Evolutionary conservation across 1,140 invertebrate species (phyloP).

Genomic region (Magallana angulata): DNA sequence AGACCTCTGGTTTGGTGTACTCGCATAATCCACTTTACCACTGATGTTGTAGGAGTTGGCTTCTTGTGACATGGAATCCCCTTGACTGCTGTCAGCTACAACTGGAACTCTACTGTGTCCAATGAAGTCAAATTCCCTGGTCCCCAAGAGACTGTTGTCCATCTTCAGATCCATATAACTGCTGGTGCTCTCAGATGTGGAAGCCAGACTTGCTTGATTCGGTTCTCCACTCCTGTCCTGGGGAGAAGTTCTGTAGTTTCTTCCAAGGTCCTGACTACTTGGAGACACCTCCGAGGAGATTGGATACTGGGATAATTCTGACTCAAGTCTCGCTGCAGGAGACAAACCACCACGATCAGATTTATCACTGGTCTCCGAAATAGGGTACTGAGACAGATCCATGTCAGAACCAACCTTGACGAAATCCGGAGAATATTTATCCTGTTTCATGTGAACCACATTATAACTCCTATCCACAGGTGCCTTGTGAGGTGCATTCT

Average conservation of each 20-base stretch:
- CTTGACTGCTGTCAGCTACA: background rate
- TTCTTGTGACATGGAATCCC: background rate
- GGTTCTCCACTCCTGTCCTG: constrained; percentile 42
- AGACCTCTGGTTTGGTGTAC: constrained; percentile 48
- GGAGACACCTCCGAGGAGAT: constrained; percentile 40
- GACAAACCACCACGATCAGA: background rate
- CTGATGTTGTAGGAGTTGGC: constrained; percentile 16
- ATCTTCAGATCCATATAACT: constrained; percentile 54
- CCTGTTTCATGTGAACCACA: constrained; percentile 48
- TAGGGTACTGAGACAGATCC: constrained; percentile 55
- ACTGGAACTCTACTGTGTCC: constrained; percentile 34
- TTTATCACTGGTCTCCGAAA: constrained; percentile 25
- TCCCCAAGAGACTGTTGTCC: constrained; percentile 11
- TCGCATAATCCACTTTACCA: constrained; percentile 45
- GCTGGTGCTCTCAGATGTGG: constrained; percentile 49
- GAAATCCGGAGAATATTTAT: background rate
- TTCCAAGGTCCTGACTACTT: constrained; percentile 11
- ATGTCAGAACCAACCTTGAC: constrained; percentile 10
- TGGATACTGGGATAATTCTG: constrained; percentile 42
- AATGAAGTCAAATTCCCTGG: constrained; percentile 50
- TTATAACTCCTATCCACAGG: constrained; percentile 52
- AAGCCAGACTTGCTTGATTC: constrained; percentile 46
- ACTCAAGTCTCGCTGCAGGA: background rate
- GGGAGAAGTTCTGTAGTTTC: constrained; percentile 55
- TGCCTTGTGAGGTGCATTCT: background rate